These are phyloP conservation scores for Sylvilagus floridanus DNA, from an alignment of 2,797 vertebrate genomes.

Conservation along the genomic window DNA sequence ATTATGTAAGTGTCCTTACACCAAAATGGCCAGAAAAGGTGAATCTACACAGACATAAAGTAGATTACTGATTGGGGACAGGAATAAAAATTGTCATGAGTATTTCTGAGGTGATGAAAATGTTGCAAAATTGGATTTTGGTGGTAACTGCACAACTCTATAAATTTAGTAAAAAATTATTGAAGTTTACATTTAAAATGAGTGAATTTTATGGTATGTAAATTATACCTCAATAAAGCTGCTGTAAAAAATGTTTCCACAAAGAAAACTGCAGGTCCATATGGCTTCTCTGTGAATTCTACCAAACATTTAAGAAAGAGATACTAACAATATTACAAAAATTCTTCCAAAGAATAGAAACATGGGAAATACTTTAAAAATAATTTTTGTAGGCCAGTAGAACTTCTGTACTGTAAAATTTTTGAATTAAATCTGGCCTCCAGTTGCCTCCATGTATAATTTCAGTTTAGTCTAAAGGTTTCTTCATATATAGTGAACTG, in stretches of 20 bases:
- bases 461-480: too few relatives aligned
- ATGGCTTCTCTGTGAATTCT: constrained; percentile 36
- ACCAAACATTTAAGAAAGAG: constrained; percentile 44
- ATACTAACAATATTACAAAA: background rate
- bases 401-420: background rate
- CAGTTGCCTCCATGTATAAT: too few relatives aligned
- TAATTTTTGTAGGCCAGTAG: background rate
- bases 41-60: background rate
- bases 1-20: background rate
- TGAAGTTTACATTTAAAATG: constrained; percentile 47
- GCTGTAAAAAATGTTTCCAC: constrained; percentile 2
- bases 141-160: background rate
- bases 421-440: too few relatives aligned
- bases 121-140: constrained; percentile 40
- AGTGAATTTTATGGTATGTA: constrained; percentile 49
- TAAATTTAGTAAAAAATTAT: constrained; percentile 44
- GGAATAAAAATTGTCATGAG: background rate
- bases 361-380: background rate
- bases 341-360: constrained; percentile 41
- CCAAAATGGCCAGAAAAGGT: background rate
- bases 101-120: constrained; percentile 28
- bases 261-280: constrained; percentile 30
- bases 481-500: too few relatives aligned
- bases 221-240: constrained; percentile 55
- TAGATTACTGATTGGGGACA: background rate